Evolutionary conservation across 1,140 invertebrate species (phyloP), one percentile per base, ranked within the genome.

Genomic region (Drosophila santomea): DNA sequence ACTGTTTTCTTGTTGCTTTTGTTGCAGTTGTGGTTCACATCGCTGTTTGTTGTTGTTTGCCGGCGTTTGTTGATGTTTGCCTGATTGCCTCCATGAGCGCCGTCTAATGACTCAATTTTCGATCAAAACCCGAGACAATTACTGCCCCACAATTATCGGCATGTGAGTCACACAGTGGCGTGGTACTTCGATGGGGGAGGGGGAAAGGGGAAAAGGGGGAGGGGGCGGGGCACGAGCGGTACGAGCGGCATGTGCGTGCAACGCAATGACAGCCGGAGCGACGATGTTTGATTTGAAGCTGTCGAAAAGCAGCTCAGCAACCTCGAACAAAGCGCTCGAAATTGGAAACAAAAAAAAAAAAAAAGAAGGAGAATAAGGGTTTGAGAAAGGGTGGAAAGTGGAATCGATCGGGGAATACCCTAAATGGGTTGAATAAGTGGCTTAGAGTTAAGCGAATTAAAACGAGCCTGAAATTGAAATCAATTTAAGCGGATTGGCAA

Each of bases 81-180:
- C 68, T 74, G 73, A 74, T 79, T 79, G 76, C 44, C 60, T 56
- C 74, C 56, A 58, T 38, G 43, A 51, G 43, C 66, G 67, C 64
- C 75, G 64, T 45, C 82, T 86, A 86, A 86, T 86, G 82, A 86
- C 83, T 86, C 82, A 86, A 86, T 86, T 86, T 86, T 84, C 66
- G 47, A 66, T 62, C 38, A 71, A 78, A 63, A 51, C 54, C 64
- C 48, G 74, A 85, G 82, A 78, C 74, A 85, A 85, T 85, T 85
- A 80, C 71, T 47, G 58, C 44, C 71, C 80, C 74, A 77, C 78
- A 85, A 81, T 86, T 81, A 86, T 74, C 74, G 35, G 50, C 75
- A 77, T 85, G 78, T 67, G 80, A 82, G 50, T 75, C 68, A 69
- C 68, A 12, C 36, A 38, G 8, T 32, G 28, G 7, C 1, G 2